A percentile compares a stretch with the other conserved stretches of the same genome.
Conservation (phyloP, 2,888 invertebrate genomes). For the Zootermopsis nevadensis region DNA sequence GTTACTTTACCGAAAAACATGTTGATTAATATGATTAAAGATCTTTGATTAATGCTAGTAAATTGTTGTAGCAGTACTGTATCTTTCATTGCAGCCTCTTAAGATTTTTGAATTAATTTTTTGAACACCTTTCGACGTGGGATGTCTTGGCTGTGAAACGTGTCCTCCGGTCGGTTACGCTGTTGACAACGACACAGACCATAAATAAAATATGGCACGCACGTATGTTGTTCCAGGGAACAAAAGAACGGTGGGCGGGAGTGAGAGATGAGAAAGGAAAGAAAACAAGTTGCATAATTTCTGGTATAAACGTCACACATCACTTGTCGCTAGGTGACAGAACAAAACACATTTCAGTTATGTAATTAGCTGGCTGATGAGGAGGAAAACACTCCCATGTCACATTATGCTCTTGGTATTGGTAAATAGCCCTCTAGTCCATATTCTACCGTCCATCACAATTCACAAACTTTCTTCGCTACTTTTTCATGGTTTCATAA, state of each 20-base stretch:
- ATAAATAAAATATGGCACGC: conserved; percentile 44
- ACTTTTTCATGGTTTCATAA: not conserved
- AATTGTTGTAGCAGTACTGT: not conserved
- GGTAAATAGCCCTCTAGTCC: not conserved
- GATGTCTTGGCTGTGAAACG: conserved; percentile 19
- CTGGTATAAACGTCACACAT: conserved; percentile 26
- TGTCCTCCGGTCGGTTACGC: conserved; percentile 23
- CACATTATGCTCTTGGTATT: not conserved
- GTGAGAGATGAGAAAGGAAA: not conserved
- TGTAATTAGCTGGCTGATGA: conserved; percentile 37
- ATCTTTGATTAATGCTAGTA: conserved; percentile 11
- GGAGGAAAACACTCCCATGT: conserved; percentile 23
- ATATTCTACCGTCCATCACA: conserved; percentile 10
- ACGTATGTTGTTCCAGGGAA: not conserved
- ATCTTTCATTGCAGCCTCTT: not conserved
- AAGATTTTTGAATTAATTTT: conserved; percentile 21
- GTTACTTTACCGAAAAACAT: not conserved
- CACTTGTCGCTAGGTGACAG: conserved; percentile 19
- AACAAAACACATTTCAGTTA: conserved; percentile 40
- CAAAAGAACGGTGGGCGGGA: not conserved
- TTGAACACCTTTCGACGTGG: conserved; percentile 29
- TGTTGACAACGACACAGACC: conserved; percentile 38
- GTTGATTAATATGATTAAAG: conserved; percentile 8
- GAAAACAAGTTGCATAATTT: conserved; percentile 42
- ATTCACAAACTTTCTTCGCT: not conserved